A percentile compares a stretch with the other conserved stretches of the same genome.
phyloP scores from a whole-genome alignment of 2,888 invertebrate species.

The Venusia cambrica region DNA sequence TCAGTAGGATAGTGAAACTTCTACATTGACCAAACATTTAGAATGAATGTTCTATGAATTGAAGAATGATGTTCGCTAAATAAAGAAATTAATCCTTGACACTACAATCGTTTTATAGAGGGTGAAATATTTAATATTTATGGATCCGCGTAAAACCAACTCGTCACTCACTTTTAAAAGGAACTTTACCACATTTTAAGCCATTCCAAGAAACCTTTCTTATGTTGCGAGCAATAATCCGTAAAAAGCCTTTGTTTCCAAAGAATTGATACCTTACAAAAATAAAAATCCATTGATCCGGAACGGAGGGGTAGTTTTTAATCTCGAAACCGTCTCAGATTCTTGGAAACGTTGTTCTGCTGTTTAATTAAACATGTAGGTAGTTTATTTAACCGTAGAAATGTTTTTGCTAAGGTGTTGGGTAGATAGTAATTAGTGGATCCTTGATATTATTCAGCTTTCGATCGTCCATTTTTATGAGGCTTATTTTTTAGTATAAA shows the following conservation, averaged over 20 bases:
- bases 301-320: slow-evolving; percentile 22
- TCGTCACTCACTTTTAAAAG: slow-evolving; percentile 10
- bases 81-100: too few species aligned
- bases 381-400: slow-evolving; percentile 30
- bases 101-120: slow-evolving; percentile 1
- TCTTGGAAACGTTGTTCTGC: slow-evolving; percentile 29
- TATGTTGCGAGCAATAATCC: slow-evolving; percentile 13
- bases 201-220: slow-evolving; percentile 15
- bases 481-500: slow-evolving; percentile 39
- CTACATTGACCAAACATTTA: too few species aligned
- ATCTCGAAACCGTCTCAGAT: slow-evolving; percentile 27
- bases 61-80: too few species aligned
- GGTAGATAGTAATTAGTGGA: slow-evolving; percentile 15
- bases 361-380: slow-evolving; percentile 27
- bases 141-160: slow-evolving; percentile 11
- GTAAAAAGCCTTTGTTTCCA: slow-evolving; percentile 20
- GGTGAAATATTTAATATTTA: slow-evolving; percentile 11
- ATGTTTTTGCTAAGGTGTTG: slow-evolving; percentile 13
- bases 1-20: too few species aligned
- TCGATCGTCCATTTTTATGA: slow-evolving; percentile 36
- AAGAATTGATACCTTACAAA: slow-evolving; percentile 15
- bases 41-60: too few species aligned
- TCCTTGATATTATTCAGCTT: slow-evolving; percentile 35
- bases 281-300: slow-evolving; percentile 16
- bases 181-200: slow-evolving; percentile 9